Base-by-base conservation (phyloP, 2,113 vertebrate genomes). In the Rhagologus leucostigma region DNA sequence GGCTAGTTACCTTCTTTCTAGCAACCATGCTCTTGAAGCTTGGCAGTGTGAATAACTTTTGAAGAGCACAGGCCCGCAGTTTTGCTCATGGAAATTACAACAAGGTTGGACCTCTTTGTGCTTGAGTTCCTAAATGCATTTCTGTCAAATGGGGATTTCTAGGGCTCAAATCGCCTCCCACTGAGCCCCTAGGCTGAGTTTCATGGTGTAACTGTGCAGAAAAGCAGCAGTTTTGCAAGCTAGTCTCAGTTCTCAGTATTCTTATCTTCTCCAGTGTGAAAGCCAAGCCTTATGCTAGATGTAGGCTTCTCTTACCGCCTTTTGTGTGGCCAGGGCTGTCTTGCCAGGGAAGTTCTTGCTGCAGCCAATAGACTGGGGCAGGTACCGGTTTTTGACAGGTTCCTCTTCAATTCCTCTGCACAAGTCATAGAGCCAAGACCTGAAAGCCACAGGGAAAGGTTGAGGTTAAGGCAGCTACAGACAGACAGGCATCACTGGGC, bases 361-460 rank as follows among this genome's bases (percentile, higher is more conserved):
- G 96, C 99, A 99, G 90, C 99, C 99, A 69, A 99, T 99, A 55
- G 99, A 99, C 96, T 98, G 99, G 8, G 99, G 98, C 80, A 99
- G 96, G 81, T 99, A 98, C 46, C 99, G 98, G 64, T 99, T 98
- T 97, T 98, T 99, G 57, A 99, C 99, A 16, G 99, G 98, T 90
- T 99, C 99, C 44, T 99, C 99, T 69, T 99, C 99, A 67, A 99
- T 98, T 73, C 99, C 99, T 80, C 99, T 98, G 90, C 99, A 99
- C 96, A 99, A 94, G 90, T 99, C 98, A 71, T 98, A 99, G 5
- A 99, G 98, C 99, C 99, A 99, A 77, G 98, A 96, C 96, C 99
- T 98, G 93, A 96, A 92, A 97, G 95, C 63, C 93, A 97, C 13
- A 81, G 80, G 82, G 60, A 37, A 71, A 78, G 47, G 6, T 50